Base-by-base conservation (phyloP, 2,797 vertebrate genomes). In the Brachyalestes nurse region DNA sequence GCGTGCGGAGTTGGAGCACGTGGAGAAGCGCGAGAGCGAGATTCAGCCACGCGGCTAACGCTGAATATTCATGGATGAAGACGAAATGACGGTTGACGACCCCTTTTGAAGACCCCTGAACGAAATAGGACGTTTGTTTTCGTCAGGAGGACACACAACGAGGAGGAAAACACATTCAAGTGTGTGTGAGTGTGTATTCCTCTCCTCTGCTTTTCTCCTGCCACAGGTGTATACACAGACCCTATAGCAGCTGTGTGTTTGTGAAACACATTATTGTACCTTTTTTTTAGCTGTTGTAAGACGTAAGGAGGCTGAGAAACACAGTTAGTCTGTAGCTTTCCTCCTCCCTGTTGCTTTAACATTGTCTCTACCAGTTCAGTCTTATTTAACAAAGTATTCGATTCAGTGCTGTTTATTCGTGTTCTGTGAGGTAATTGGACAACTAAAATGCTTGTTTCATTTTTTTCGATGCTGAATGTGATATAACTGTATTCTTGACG, bases 1-100 rank as follows among this genome's bases (percentile, higher is more conserved):
- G 85, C 72, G 81, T 80, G 84, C 78, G 77, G 84, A 25, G 58
- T 60, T n/a, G 38, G 79, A 88, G 85, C 86, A 87, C 88, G 85
- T 89, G 87, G 82, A 87, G 38, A 83, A 79, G 69, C 79, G 82
- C 62, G 14, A 75, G 80, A 78, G 82, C 83, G 84, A 69, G 79
- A 76, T 78, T 86, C 82, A 85, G 83, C 84, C 64, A 76, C 75
- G 47, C 57, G 53, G 86, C 83, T 79, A 64, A 64, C 62, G 62
- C 23, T 28, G 25, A 62, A 62, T 17, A 12, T 21, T 25, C 57
- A 2, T 60, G 10, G 57, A 17, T 28, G 60, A 6, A 62, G 42
- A 12, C 34, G 23, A 61, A 61, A 25, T 14, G 5, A 17, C 13
- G 42, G 42, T 12, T 8, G 42, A 34, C 34, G 34, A 34, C 34